Evolutionary conservation across 1,140 invertebrate species (phyloP).

Genomic region (Rhopalosiphum padi): DNA sequence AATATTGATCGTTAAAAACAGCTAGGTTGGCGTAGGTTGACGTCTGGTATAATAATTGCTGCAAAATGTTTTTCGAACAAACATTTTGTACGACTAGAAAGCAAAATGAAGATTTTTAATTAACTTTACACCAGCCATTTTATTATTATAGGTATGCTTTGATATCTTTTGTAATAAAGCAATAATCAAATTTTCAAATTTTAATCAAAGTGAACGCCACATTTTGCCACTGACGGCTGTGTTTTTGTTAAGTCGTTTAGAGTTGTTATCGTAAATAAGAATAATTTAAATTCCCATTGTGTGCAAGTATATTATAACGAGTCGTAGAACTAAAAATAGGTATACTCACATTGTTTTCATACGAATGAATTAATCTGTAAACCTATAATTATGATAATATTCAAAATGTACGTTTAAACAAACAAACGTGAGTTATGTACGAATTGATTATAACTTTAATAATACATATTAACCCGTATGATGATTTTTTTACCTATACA

Average conservation of each 20-base stretch:
- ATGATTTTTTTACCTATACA: background rate
- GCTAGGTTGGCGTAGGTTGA: background rate
- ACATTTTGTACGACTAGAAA: background rate
- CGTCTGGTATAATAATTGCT: background rate
- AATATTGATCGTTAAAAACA: background rate
- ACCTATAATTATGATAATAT: background rate
- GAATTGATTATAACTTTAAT: background rate
- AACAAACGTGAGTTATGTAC: background rate
- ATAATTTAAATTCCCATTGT: background rate
- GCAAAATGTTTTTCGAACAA: background rate
- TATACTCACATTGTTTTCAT: background rate
- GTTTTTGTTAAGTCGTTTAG: background rate
- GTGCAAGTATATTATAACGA: background rate
- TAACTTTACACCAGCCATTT: background rate
- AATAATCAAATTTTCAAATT: background rate
- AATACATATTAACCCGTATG: background rate
- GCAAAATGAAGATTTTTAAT: constrained; percentile 2
- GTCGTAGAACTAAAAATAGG: background rate
- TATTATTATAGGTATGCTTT: background rate
- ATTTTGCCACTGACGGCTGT: background rate
- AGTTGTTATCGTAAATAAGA: background rate
- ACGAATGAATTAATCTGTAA: background rate
- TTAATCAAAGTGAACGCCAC: background rate
- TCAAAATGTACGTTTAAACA: constrained; percentile 22
- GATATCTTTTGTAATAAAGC: background rate